Base-by-base conservation (phyloP, 2,797 vertebrate genomes). In the Chlorospingus semifuscus region DNA sequence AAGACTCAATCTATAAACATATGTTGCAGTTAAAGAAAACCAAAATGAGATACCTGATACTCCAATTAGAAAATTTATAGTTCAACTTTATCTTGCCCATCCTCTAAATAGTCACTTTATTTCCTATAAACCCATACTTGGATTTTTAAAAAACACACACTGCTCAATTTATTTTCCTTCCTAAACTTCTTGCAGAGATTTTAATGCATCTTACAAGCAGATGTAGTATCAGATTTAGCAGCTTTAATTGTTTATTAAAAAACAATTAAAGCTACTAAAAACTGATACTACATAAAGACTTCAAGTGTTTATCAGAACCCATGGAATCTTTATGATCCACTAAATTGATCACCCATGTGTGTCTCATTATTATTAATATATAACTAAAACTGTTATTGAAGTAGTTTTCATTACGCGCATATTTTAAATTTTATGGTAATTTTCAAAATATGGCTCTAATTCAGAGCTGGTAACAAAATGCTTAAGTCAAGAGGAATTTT, bases 261-360 rank as follows among this genome's bases (percentile, higher is more conserved):
- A 64, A 8, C 20, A 63, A 34, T 17, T 47, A 46, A 52, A 36
- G 19, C 21, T 63, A 74, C 27, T 36, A 77, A 89, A 46, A 20
- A 76, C 4, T 47, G 50, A 59, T 57, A 82, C 5, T 36, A 69
- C 53, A 75, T 34, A 50, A 83, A 78, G 20, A 66, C 11, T 46
- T 60, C 5, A 64, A 30, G 14, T 34, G 41, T 52, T 81, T 57
- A 27, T 39, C 1, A 2, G 30, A 81, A 84, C 44, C 6, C 9
- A 57, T 2, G 21, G 17, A 69, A 70, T 37, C 24, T 61, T 84
- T 39, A 46, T 2, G 36, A 65, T 20, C 7, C 69, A n/a, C 10
- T 27, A 76, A 75, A 87, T 1, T 4, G 16, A 76, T 44, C 20
- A 26, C 2, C 6, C 0, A 0, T 3, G 3, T 10, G 2, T 56